These are phyloP conservation scores for Barnardius zonarius DNA, from an alignment of 2,113 vertebrate species.

Conservation along the genomic window DNA sequence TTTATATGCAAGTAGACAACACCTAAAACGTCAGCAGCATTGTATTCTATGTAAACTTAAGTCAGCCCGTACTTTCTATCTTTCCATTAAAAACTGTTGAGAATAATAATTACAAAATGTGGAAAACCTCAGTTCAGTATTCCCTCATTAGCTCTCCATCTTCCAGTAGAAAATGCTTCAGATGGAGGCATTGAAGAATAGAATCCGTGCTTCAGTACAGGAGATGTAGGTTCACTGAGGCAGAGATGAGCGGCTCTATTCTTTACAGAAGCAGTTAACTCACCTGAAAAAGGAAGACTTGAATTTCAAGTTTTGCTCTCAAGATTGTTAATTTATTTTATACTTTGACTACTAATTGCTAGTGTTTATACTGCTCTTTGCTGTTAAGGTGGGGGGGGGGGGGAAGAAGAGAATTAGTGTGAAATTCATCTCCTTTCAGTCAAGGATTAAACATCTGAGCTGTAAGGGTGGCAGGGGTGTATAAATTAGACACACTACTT, in stretches of 20 bases:
- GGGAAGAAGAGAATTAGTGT: neutral
- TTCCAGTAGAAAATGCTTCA: neutral
- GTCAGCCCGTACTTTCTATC: neutral
- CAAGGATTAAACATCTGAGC: neutral
- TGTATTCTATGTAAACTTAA: neutral
- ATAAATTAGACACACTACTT: neutral
- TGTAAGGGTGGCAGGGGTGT: neutral
- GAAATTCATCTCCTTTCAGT: neutral
- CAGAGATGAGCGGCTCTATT: neutral
- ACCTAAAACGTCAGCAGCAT: neutral
- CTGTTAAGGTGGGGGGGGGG: neutral
- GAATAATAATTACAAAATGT: neutral
- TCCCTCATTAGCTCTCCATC: neutral
- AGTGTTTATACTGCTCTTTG: neutral
- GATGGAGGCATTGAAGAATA: neutral
- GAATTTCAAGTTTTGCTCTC: neutral
- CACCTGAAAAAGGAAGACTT: neutral
- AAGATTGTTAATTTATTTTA: neutral
- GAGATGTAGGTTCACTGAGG: neutral
- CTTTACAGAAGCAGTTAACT: neutral
- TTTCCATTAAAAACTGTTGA: neutral
- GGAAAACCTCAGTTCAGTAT: neutral
- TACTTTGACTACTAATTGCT: neutral
- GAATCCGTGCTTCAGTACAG: neutral
- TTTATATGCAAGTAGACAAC: neutral